Conservation (phyloP, 2,113 vertebrate genomes). For the Corvus hawaiiensis region DNA sequence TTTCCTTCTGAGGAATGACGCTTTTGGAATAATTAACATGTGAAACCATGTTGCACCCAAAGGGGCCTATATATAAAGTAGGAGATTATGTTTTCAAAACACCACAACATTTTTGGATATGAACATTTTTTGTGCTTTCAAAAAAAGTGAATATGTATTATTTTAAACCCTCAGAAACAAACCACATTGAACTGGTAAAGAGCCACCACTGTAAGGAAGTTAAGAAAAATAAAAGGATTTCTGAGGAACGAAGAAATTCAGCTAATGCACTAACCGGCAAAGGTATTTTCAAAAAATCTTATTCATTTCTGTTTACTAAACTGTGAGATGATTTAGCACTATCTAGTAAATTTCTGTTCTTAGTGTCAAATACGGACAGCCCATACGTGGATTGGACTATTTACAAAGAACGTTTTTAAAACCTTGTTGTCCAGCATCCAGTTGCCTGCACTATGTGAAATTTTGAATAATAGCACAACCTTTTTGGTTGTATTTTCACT, state of each 20-base stretch:
- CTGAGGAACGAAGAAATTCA: not conserved
- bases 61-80: not conserved
- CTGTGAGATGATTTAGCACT: not conserved
- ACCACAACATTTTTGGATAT: not conserved
- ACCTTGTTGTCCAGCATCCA: not conserved
- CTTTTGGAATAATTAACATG: not conserved
- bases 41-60: not conserved
- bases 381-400: not conserved
- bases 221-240: constrained; percentile 54
- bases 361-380: not conserved
- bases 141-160: not conserved
- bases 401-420: not conserved
- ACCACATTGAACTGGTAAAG: constrained; percentile 25
- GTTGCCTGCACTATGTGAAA: not conserved
- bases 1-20: not conserved
- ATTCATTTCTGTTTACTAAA: not conserved
- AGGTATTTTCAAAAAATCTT: not conserved
- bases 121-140: not conserved
- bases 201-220: constrained; percentile 44
- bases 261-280: not conserved
- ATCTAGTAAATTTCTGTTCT: not conserved
- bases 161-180: constrained; percentile 45
- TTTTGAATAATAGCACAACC: not conserved
- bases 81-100: not conserved
- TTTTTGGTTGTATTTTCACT: not conserved